Percentiles rank a stretch among this genome's conserved stretches.
phyloP scores from a whole-genome alignment of 1,140 invertebrate genomes.

The Micrasema minimum region DNA sequence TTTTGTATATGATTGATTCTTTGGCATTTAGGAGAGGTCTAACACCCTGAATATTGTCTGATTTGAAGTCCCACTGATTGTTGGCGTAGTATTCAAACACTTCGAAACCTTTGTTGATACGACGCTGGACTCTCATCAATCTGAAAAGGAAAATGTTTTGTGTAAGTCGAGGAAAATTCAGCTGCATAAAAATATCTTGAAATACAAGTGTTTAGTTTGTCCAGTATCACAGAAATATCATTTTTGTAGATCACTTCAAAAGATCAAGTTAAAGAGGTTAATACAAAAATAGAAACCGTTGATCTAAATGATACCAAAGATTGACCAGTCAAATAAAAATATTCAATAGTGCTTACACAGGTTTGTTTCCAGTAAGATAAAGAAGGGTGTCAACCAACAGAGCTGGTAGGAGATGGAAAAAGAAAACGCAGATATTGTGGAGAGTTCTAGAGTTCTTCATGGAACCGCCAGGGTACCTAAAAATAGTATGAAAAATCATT shows the following conservation, averaged over 20 bases:
- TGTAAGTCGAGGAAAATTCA: background rate
- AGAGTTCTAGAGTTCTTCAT: conserved; percentile 83
- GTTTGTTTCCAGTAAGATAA: conserved; percentile 81
- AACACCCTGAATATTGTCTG: conserved; percentile 70
- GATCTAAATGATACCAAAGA: too few relatives aligned
- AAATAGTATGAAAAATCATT: too few relatives aligned
- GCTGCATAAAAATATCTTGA: too few relatives aligned
- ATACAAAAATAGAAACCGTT: too few relatives aligned
- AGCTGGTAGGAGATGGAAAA: conserved; percentile 89
- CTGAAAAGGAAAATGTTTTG: conserved; percentile 60
- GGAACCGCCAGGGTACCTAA: conserved; percentile 82
- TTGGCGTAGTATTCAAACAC: conserved; percentile 89
- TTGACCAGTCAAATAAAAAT: background rate
- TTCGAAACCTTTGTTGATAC: conserved; percentile 84
- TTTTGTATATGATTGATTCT: conserved; percentile 74
- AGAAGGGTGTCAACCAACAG: conserved; percentile 82
- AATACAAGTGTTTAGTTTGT: too few relatives aligned
- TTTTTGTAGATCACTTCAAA: background rate
- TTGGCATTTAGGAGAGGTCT: conserved; percentile 71
- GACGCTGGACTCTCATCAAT: conserved; percentile 77
- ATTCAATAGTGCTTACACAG: conserved; percentile 72
- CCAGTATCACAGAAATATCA: too few relatives aligned
- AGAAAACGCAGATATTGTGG: conserved; percentile 82
- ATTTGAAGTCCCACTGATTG: conserved; percentile 86
- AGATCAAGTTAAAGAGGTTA: background rate